Conservation (phyloP, 2,888 invertebrate species). For the Netelia inedita region DNA sequence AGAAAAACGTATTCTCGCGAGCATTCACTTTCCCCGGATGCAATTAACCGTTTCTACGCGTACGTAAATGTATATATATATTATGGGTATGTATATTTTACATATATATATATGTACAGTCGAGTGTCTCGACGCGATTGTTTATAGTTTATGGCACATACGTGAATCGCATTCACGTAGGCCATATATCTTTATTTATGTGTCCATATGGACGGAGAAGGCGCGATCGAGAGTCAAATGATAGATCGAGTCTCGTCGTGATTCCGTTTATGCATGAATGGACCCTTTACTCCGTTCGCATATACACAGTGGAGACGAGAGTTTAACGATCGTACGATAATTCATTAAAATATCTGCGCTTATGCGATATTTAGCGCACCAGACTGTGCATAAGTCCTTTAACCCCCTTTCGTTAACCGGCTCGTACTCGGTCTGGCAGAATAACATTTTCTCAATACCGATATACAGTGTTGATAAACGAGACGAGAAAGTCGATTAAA, state of each 20-base stretch:
- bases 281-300: constrained; percentile 51
- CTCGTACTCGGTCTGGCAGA: neutral
- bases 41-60: constrained; percentile 56
- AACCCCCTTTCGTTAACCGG: constrained; percentile 3
- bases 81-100: constrained; percentile 2
- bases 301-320: constrained; percentile 23
- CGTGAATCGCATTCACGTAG: constrained; percentile 33
- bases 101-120: constrained; percentile 18
- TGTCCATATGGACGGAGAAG: constrained; percentile 13
- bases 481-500: neutral
- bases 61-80: constrained; percentile 1
- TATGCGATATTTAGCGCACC: constrained; percentile 31
- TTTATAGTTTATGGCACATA: constrained; percentile 60
- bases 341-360: constrained; percentile 47
- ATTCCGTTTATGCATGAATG: constrained; percentile 61
- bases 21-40: constrained; percentile 67
- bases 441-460: neutral
- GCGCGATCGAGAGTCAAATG: constrained; percentile 48
- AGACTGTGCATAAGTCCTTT: constrained; percentile 23
- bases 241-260: constrained; percentile 60
- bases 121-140: constrained; percentile 47
- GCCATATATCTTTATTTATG: constrained; percentile 44
- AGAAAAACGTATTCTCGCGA: constrained; percentile 33
- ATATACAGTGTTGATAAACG: neutral
- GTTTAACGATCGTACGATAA: constrained; percentile 61